Evolutionary conservation across 2,888 invertebrate species (phyloP).

Genomic region (Neuroscelio doddi): DNA sequence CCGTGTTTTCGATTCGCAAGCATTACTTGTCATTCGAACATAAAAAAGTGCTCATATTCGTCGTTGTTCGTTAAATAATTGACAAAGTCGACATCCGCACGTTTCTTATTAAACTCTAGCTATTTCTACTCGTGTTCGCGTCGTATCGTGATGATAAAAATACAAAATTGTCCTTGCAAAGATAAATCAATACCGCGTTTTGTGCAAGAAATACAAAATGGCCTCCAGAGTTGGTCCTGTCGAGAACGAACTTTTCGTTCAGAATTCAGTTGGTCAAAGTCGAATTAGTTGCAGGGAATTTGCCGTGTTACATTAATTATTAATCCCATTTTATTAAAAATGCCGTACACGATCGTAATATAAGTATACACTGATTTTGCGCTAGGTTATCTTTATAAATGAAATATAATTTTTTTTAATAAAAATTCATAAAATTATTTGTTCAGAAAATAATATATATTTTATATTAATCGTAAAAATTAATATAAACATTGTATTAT

Average conservation of each 20-base stretch:
- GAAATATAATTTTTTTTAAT: not conserved
- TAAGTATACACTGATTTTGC: not conserved
- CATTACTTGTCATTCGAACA: slow-evolving; percentile 58
- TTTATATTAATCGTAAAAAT: too few relatives aligned
- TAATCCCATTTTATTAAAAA: too few relatives aligned
- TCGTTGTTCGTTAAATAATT: slow-evolving; percentile 6
- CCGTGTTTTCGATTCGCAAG: slow-evolving; percentile 59
- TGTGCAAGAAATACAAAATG: slow-evolving; percentile 69
- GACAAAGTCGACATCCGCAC: slow-evolving; percentile 1
- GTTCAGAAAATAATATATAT: too few relatives aligned
- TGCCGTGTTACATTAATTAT: too few relatives aligned
- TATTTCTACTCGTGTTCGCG: slow-evolving; percentile 19
- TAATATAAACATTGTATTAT: too few relatives aligned
- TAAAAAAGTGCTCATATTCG: slow-evolving; percentile 21
- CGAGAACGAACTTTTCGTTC: slow-evolving; percentile 21
- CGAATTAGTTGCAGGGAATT: too few relatives aligned
- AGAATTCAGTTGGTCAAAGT: not conserved
- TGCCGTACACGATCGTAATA: too few relatives aligned
- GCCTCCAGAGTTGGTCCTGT: slow-evolving; percentile 57
- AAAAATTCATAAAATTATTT: too few relatives aligned
- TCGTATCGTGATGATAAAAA: slow-evolving; percentile 28
- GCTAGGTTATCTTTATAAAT: not conserved
- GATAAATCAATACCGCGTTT: slow-evolving; percentile 71
- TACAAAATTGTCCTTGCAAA: slow-evolving; percentile 61
- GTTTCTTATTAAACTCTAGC: not conserved